These are phyloP conservation scores for Eulacestoma nigropectus DNA, from an alignment of 2,113 vertebrate genomes.

Conservation along the genomic window DNA sequence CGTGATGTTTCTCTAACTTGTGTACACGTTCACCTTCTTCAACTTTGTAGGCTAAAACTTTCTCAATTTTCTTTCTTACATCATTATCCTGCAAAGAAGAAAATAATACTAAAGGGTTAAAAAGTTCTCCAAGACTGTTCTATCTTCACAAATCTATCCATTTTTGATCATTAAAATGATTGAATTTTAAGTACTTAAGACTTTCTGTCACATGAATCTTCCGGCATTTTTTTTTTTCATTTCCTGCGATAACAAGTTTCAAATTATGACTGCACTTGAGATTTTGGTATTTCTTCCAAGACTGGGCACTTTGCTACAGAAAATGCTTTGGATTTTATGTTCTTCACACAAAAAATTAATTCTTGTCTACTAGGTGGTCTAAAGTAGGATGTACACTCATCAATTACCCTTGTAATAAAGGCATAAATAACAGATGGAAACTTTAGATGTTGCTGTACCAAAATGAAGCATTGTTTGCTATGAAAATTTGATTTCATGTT, in stretches of 20 bases:
- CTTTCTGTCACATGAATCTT: not conserved
- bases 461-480: not conserved
- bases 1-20: conserved; percentile 42
- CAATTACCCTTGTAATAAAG: not conserved
- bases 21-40: conserved; percentile 29
- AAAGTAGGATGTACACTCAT: not conserved
- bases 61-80: conserved; percentile 27
- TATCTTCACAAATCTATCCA: not conserved
- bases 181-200: not conserved
- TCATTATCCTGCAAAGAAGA: conserved; percentile 27
- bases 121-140: not conserved
- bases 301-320: not conserved
- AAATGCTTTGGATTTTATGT: not conserved
- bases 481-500: not conserved
- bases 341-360: not conserved
- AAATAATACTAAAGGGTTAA: not conserved
- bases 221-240: not conserved
- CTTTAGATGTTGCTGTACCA: not conserved
- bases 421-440: not conserved
- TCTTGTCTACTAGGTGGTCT: not conserved
- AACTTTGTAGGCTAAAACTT: conserved; percentile 25
- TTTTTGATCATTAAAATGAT: not conserved
- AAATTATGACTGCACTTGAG: not conserved
- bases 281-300: not conserved
- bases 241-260: not conserved